Evolutionary conservation across 2,113 vertebrate species (phyloP), one percentile per base, ranked within the genome.

Genomic region (Melanocharis versteri): DNA sequence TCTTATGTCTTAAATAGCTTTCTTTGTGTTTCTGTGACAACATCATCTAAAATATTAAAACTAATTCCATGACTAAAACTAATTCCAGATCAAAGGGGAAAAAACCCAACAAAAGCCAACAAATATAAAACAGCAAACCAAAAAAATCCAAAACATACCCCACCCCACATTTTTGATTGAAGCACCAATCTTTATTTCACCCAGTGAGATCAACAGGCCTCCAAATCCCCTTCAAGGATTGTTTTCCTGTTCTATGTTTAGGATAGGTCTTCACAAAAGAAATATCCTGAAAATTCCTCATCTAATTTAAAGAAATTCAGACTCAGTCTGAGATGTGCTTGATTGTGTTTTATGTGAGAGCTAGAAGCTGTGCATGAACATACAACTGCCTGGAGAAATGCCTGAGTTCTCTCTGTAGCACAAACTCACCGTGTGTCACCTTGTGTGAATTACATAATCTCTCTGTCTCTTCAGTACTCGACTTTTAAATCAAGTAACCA

Each of bases 31-130:
- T 70, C 45, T 78, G 23, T 51, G 45, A 45, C 48, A 50, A 24
- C 4, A 48, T 50, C 0, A 28, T 30, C 22, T 77, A 66, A 78
- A 83, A 40, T 33, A 37, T 15, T 53, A 53, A 51, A 80, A 61
- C 10, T 21, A 40, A 31, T 70, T 62, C 11, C 3, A 53, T 31
- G 0, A 30, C 15, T 50, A 56, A 56, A 20, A 58, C 0, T 66
- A 73, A 58, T 47, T 81, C 15, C 20, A 57, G 27, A 62, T 7
- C 0, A 0, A 7, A 7, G 37, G 28, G 6, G 1, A 2, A 33
- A 40, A 42, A 27, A 0, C 0, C 1, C 0, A 22, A 23, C 7
- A 66, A 19, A 19, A 40, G 0, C 10, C 23, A 58, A 19, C 6
- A 58, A 40, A 66, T 18, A 6, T 8, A 44, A 39, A 15, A 7